phyloP scores from a whole-genome alignment of 2,113 vertebrate genomes.

The Poicephalus meyeri region DNA sequence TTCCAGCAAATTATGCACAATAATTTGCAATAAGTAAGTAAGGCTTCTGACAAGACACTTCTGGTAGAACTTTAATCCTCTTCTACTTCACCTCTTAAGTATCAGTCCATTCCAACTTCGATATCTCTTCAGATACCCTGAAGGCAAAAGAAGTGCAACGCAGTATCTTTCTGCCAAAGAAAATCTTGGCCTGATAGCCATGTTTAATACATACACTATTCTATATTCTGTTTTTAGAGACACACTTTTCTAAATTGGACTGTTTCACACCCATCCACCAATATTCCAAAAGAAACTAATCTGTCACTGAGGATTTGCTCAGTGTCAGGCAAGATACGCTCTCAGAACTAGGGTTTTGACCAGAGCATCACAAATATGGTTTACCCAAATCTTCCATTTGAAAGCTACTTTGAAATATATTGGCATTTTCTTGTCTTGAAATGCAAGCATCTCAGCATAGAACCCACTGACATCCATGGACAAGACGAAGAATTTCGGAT shows the following conservation, averaged over 20 bases:
- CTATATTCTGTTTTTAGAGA: not conserved
- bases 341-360: not conserved
- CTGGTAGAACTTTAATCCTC: not conserved
- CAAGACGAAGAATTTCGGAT: not conserved
- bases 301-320: not conserved
- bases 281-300: not conserved
- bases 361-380: not conserved
- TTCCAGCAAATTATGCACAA: not conserved
- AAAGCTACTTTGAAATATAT: not conserved
- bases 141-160: not conserved
- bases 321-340: not conserved
- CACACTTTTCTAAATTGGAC: not conserved
- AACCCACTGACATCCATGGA: not conserved
- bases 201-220: not conserved
- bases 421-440: not conserved
- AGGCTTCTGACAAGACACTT: not conserved
- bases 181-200: not conserved
- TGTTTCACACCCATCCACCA: not conserved
- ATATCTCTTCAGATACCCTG: not conserved
- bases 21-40: not conserved
- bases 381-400: not conserved
- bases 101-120: not conserved
- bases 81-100: not conserved
- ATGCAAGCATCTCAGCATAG: not conserved
- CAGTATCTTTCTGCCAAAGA: not conserved